Evolutionary conservation across 2,888 invertebrate species (phyloP).

Genomic region (Drosophila kambysellisi): DNA sequence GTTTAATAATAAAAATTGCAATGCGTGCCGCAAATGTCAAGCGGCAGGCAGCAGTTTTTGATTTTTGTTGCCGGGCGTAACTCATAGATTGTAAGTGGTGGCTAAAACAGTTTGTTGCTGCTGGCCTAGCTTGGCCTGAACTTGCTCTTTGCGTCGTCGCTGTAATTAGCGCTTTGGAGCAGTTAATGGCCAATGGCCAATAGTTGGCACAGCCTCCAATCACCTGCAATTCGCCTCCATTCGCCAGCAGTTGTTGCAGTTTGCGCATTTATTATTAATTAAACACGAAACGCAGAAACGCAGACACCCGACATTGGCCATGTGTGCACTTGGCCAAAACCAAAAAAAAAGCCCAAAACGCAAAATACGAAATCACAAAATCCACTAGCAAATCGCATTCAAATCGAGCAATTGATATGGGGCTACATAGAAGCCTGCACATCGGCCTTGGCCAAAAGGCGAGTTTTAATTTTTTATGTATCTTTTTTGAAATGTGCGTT

Average conservation of each 20-base stretch:
- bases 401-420: constrained; percentile 55
- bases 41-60: constrained; percentile 14
- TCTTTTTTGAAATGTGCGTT: constrained; percentile 36
- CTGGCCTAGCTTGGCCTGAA: constrained; percentile 27
- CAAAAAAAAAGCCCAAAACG: background rate
- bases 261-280: constrained; percentile 73
- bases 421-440: constrained; percentile 70
- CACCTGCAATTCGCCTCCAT: constrained; percentile 10
- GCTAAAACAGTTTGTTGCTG: constrained; percentile 10
- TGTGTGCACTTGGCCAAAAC: constrained; percentile 47
- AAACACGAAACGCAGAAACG: constrained; percentile 57
- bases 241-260: constrained; percentile 22
- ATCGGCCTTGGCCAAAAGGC: constrained; percentile 61
- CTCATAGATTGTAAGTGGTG: constrained; percentile 22
- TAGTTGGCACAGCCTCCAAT: background rate
- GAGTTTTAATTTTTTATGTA: background rate
- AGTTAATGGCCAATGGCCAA: constrained; percentile 35
- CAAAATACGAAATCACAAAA: constrained; percentile 35
- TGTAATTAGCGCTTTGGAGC: constrained; percentile 64
- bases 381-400: constrained; percentile 44
- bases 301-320: constrained; percentile 66
- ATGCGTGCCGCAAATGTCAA: constrained; percentile 71
- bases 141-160: constrained; percentile 42
- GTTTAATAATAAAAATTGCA: constrained; percentile 37
- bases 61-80: constrained; percentile 29